These are phyloP conservation scores for Dicranocentrus wangi DNA, from an alignment of 2,888 invertebrate genomes.

Conservation along the genomic window DNA sequence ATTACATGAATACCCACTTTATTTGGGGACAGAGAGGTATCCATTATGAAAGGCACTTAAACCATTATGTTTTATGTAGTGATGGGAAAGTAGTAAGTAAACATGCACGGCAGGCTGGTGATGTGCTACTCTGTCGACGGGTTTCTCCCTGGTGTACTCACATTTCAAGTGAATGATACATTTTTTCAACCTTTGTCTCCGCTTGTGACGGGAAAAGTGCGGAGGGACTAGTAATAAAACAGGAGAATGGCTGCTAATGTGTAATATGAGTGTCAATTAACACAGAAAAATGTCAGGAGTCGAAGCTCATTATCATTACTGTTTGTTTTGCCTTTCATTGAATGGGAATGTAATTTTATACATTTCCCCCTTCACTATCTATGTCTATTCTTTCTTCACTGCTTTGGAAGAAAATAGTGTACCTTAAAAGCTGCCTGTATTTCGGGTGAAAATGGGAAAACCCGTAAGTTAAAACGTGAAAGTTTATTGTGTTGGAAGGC, in stretches of 20 bases:
- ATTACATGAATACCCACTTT: no score
- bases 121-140: background rate
- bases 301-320: conserved; percentile 41
- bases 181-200: conserved; percentile 1
- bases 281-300: conserved; percentile 44
- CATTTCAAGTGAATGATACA: background rate
- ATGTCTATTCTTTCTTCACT: background rate
- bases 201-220: background rate
- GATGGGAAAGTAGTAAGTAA: background rate
- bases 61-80: no score
- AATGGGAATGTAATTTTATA: conserved; percentile 32
- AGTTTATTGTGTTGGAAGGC: no score
- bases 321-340: background rate
- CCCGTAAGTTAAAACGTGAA: no score
- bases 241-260: conserved; percentile 12
- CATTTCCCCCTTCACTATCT: conserved; percentile 6
- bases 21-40: no score
- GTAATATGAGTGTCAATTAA: conserved; percentile 46
- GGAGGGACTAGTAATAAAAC: background rate
- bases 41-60: no score
- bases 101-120: background rate
- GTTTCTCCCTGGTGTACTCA: background rate
- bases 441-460: no score
- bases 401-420: no score
- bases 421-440: no score